Base-by-base conservation (phyloP, 2,113 vertebrate genomes). In the Otolemur garnettii region DNA sequence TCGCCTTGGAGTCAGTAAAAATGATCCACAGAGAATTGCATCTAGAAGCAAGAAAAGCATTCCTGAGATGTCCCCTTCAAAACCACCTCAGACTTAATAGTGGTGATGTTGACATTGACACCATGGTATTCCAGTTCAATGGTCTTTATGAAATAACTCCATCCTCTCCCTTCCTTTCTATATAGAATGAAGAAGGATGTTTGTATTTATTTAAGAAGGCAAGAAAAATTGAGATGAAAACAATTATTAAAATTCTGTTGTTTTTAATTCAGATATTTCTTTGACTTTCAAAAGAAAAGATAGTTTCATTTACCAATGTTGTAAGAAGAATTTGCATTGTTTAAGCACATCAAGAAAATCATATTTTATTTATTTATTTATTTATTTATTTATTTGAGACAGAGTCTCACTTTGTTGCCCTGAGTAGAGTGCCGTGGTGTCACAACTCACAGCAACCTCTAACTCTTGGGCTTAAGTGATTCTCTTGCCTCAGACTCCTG, bases 211-310 rank as follows among this genome's bases (percentile, higher is more conserved):
- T 84, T 83, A 10, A 7, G 81, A 57, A 95, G 33, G 10, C 60
- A 93, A 96, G 57, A 94, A 97, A 38, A 95, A 92, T 17, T 97
- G 42, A 71, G 55, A 95, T 79, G 66, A 95, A 93, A 77, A 91
- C 45, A 92, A 22, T 93, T 60, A 77, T 90, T 60, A 26, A 78
- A 96, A 72, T 53, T n/a, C 0, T 0, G 53, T 68, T 86, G 30
- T 14, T 94, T 92, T 97, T 97, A 22, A 71, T 80, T 96, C 10
- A 80, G 45, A 81, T 87, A 2, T 28, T 93, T 55, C 72, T 81
- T 77, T 97, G 80, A 66, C 53, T 97, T 94, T 94, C 87, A 94
- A 97, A 94, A 94, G 55, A 28, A 97, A 96, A 93, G 77, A 35
- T 21, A 78, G 6, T 96, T 97, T 97, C 19, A 87, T 71, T 92